A percentile compares a stretch with the other conserved stretches of the same genome.
These are phyloP conservation scores for Drosophila testacea DNA, from an alignment of 2,888 invertebrate species.

Conservation along the genomic window DNA sequence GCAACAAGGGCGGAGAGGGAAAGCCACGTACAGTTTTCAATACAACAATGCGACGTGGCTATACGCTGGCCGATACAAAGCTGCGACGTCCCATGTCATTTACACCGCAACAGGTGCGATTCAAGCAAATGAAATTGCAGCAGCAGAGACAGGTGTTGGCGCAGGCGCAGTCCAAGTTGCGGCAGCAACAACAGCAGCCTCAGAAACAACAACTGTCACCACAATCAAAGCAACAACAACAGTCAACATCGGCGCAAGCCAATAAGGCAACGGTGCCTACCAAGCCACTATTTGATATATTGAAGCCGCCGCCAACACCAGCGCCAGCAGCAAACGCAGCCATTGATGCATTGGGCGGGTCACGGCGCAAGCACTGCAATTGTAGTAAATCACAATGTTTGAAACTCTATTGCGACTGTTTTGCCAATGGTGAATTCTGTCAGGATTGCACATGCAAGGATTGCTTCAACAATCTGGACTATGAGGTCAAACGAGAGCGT, in stretches of 20 bases:
- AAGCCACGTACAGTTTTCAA: conserved; percentile 52
- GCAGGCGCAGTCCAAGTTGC: conserved; percentile 54
- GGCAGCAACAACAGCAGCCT: conserved; percentile 60
- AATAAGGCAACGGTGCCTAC: conserved; percentile 36
- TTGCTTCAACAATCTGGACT: conserved; percentile 97
- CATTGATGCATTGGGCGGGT: conserved; percentile 57
- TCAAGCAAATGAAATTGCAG: conserved; percentile 54
- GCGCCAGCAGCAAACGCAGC: conserved; percentile 7
- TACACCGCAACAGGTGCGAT: conserved; percentile 47
- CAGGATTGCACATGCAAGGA: conserved; percentile 98
- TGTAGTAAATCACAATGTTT: conserved; percentile 99
- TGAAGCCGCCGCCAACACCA: conserved; percentile 50
- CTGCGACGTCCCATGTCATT: conserved; percentile 46
- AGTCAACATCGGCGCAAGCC: conserved; percentile 22
- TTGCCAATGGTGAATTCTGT: conserved; percentile 99
- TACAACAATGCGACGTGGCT: conserved; percentile 67
- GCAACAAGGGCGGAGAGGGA: conserved; percentile 54
- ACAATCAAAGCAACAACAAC: conserved; percentile 26
- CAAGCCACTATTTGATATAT: conserved; percentile 62
- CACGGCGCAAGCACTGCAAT: conserved; percentile 96
- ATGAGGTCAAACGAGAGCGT: conserved; percentile 96
- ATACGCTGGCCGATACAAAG: conserved; percentile 67
- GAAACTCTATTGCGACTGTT: conserved; percentile 99
- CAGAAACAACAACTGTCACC: conserved; percentile 27
- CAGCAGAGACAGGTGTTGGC: conserved; percentile 55